Conservation (phyloP, 2,113 vertebrate genomes). For the Monopterus albus region DNA sequence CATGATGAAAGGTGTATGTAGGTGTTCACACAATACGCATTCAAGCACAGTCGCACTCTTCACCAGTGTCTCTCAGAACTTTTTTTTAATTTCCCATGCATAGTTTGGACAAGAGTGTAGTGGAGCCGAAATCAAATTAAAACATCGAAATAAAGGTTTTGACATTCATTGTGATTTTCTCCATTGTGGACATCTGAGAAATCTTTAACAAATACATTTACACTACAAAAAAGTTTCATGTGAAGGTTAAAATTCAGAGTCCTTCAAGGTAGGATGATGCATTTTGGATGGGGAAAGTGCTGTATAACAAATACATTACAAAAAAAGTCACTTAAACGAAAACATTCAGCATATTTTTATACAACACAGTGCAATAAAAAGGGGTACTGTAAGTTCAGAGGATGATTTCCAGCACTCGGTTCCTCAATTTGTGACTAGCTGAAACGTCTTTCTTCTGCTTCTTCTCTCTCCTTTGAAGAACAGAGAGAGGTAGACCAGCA, state of each 20-base stretch:
- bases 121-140: constrained; percentile 74
- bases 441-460: constrained; percentile 14
- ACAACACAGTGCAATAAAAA: constrained; percentile 82
- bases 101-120: constrained; percentile 88
- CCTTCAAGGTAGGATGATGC: constrained; percentile 71
- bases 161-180: constrained; percentile 81
- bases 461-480: not conserved
- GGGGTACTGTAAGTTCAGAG: constrained; percentile 45
- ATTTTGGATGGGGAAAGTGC: constrained; percentile 78
- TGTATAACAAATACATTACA: constrained; percentile 83
- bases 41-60: constrained; percentile 30
- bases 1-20: not conserved
- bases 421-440: constrained; percentile 27
- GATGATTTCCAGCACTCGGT: constrained; percentile 56
- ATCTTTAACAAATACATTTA: constrained; percentile 73
- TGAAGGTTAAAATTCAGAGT: constrained; percentile 62
- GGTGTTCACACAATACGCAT: too few relatives aligned
- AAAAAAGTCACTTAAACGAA: constrained; percentile 76
- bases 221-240: constrained; percentile 56
- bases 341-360: constrained; percentile 82
- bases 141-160: constrained; percentile 66
- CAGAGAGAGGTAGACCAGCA: constrained; percentile 31
- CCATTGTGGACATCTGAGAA: constrained; percentile 66
- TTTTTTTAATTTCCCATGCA: constrained; percentile 87
- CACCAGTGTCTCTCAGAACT: constrained; percentile 81